Percentiles rank a stretch among this genome's conserved stretches.
These are phyloP conservation scores for Crotophaga sulcirostris DNA, from an alignment of 2,113 vertebrate genomes.

Conservation along the genomic window DNA sequence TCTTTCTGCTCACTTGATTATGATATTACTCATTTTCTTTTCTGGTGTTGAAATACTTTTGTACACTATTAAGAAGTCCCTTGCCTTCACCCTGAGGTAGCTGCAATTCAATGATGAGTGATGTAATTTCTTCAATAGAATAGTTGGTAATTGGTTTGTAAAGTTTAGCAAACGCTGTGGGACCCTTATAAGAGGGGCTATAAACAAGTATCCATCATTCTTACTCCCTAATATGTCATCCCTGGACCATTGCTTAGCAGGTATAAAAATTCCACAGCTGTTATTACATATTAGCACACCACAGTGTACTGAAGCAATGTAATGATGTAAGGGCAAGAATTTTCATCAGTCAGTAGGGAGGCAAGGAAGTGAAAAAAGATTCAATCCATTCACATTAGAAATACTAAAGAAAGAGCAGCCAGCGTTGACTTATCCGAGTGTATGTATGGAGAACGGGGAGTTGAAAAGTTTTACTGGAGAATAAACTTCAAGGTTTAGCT, in stretches of 20 bases:
- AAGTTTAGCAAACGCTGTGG: neutral
- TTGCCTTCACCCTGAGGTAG: neutral
- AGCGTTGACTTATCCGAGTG: neutral
- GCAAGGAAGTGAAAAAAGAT: neutral
- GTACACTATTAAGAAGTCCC: neutral
- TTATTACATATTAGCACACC: neutral
- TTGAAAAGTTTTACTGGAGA: neutral
- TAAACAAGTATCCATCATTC: neutral
- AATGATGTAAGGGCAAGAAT: neutral
- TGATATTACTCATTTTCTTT: conserved; percentile 27
- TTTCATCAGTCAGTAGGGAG: neutral
- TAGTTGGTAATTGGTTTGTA: neutral
- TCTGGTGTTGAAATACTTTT: conserved; percentile 8
- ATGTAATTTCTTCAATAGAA: neutral
- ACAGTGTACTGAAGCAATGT: neutral
- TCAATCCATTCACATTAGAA: neutral
- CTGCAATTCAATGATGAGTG: neutral
- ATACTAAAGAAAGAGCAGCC: neutral
- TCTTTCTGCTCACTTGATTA: conserved; percentile 34
- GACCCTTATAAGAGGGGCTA: neutral
- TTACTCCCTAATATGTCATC: neutral
- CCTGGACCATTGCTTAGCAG: neutral
- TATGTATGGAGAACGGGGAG: neutral
- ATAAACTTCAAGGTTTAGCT: neutral
- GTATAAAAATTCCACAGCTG: neutral